A percentile compares a stretch with the other conserved stretches of the same genome.
phyloP scores from a whole-genome alignment of 2,113 vertebrate genomes.

The Zosterops japonicus region DNA sequence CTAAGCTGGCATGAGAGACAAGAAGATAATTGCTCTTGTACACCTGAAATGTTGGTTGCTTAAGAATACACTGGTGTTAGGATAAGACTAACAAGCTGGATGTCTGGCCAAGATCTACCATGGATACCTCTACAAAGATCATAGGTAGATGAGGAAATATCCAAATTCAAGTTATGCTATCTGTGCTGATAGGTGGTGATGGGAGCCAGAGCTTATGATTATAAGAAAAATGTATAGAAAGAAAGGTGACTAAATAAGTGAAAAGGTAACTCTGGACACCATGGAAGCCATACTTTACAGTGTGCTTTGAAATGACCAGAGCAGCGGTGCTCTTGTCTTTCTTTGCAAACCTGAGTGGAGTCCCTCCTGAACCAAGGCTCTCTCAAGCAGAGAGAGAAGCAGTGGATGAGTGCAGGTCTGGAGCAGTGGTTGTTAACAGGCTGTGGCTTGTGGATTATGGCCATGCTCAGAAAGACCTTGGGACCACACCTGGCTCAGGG shows the following conservation, averaged over 20 bases:
- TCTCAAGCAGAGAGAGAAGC: not conserved
- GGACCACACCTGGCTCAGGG: not conserved
- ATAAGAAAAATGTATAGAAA: not conserved
- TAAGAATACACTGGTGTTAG: not conserved
- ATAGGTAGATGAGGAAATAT: not conserved
- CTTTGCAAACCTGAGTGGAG: not conserved
- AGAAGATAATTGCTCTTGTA: not conserved
- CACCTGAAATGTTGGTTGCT: not conserved
- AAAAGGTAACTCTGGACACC: not conserved
- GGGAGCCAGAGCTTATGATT: not conserved
- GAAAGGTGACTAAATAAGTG: not conserved
- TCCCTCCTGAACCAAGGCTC: not conserved
- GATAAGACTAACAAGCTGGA: not conserved
- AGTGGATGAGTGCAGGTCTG: not conserved
- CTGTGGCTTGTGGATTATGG: not conserved
- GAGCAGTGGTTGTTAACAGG: not conserved
- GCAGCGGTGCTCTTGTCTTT: not conserved
- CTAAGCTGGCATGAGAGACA: not conserved
- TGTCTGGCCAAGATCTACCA: not conserved
- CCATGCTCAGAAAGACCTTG: not conserved
- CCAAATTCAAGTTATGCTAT: not conserved
- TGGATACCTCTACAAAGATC: not conserved
- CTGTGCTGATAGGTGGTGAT: accelerated
- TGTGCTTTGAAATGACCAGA: not conserved
- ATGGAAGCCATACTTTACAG: not conserved